Percentiles rank a stretch among this genome's conserved stretches.
phyloP scores from a whole-genome alignment of 2,888 invertebrate genomes.

The Lapara coniferarum region DNA sequence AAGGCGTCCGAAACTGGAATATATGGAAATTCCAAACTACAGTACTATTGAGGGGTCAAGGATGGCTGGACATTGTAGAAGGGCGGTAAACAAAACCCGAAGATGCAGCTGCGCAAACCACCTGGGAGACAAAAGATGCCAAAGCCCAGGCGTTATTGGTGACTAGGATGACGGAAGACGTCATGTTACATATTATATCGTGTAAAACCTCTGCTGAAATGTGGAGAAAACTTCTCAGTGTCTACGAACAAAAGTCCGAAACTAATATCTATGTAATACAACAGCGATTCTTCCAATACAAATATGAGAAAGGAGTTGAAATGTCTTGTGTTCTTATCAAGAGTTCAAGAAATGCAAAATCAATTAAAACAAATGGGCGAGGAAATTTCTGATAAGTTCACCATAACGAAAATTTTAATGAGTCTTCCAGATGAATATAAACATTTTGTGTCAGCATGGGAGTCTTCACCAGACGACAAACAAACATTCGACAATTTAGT shows the following conservation, averaged over 20 bases:
- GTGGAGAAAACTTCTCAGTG: slow-evolving; percentile 45
- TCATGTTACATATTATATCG: slow-evolving; percentile 44
- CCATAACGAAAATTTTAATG: slow-evolving; percentile 42
- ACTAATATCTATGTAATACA: slow-evolving; percentile 51
- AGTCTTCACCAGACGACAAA: slow-evolving; percentile 40
- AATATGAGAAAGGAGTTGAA: slow-evolving; percentile 37
- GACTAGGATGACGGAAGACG: slow-evolving; percentile 43
- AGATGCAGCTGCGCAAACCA: slow-evolving; percentile 15
- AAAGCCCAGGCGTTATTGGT: slow-evolving; percentile 44
- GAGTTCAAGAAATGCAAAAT: slow-evolving; percentile 42
- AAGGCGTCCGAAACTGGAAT: slow-evolving; percentile 43
- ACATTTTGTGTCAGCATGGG: slow-evolving; percentile 53
- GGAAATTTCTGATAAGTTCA: slow-evolving; percentile 41
- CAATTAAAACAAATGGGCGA: slow-evolving; percentile 44
- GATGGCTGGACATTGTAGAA: slow-evolving; percentile 36
- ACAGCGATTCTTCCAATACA: slow-evolving; percentile 47
- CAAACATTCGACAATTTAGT: slow-evolving; percentile 40
- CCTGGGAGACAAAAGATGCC: slow-evolving; percentile 41
- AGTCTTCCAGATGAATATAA: slow-evolving; percentile 38
- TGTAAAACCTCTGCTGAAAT: slow-evolving; percentile 43
- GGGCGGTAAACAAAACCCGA: slow-evolving; percentile 36
- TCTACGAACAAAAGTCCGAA: too few species aligned
- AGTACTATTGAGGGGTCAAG: slow-evolving; percentile 38
- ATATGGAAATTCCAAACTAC: slow-evolving; percentile 44
- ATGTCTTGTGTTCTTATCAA: slow-evolving; percentile 45